Percentiles rank a stretch among this genome's conserved stretches.
These are phyloP conservation scores for Odontophorus gujanensis DNA, from an alignment of 2,113 vertebrate species.

Conservation along the genomic window DNA sequence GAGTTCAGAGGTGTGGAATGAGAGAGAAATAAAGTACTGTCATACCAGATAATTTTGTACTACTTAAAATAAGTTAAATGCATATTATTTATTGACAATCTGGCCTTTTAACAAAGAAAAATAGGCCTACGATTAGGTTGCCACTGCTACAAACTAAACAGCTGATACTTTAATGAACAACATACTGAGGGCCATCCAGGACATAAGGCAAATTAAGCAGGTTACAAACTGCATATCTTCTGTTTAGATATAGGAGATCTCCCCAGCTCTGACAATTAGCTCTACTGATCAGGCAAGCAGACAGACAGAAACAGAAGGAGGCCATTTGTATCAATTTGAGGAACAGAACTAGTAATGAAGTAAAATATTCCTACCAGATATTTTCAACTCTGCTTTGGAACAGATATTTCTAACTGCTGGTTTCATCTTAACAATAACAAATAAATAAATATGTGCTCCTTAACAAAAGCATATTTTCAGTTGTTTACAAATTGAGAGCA, in stretches of 20 bases:
- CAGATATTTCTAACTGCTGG: conserved; percentile 35
- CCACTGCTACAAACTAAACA: conserved; percentile 76
- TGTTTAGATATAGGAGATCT: conserved; percentile 76
- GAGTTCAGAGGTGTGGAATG: background rate
- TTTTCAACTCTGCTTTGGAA: conserved; percentile 71
- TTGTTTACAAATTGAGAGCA: conserved; percentile 72
- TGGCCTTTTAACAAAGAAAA: conserved; percentile 86
- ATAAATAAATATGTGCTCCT: conserved; percentile 41
- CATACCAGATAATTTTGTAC: conserved; percentile 38
- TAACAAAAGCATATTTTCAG: conserved; percentile 62
- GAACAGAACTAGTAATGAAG: conserved; percentile 79
- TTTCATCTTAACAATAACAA: background rate
- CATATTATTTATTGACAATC: conserved; percentile 77
- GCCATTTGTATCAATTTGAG: conserved; percentile 88
- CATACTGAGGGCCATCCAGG: conserved; percentile 82
- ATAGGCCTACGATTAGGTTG: conserved; percentile 75
- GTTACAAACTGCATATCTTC: conserved; percentile 81
- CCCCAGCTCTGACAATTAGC: conserved; percentile 78
- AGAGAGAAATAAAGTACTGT: background rate
- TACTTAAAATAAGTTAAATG: conserved; percentile 48
- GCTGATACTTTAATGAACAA: conserved; percentile 85
- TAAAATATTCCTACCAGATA: conserved; percentile 75
- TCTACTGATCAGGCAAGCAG: conserved; percentile 76
- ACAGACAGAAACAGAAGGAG: conserved; percentile 85
- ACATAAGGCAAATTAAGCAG: conserved; percentile 83